phyloP scores from a whole-genome alignment of 2,888 invertebrate genomes.

The Drosophila imparisetae region DNA sequence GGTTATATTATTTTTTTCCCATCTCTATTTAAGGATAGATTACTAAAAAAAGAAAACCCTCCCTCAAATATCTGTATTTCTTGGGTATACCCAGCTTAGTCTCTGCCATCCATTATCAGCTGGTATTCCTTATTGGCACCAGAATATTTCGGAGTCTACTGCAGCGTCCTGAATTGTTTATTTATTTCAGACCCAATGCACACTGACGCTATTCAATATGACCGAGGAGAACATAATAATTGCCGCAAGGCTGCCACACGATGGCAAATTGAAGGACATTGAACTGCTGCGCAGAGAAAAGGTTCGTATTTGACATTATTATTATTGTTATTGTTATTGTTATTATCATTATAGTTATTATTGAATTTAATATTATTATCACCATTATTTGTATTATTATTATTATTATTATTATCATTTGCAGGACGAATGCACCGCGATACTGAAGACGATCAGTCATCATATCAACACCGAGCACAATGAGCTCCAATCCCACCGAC shows the following conservation, averaged over 20 bases:
- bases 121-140: neutral
- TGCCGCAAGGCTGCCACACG: slow-evolving; percentile 90
- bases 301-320: slow-evolving; percentile 85
- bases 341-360: neutral
- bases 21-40: neutral
- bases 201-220: slow-evolving; percentile 92
- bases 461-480: slow-evolving; percentile 94
- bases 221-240: slow-evolving; percentile 95
- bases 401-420: slow-evolving; percentile 72
- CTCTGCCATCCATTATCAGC: no score
- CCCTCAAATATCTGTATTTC: no score
- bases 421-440: slow-evolving; percentile 93
- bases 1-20: neutral
- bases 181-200: slow-evolving; percentile 91
- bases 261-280: slow-evolving; percentile 88
- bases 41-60: no score
- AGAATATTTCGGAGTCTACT: neutral
- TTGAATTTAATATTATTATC: slow-evolving; percentile 25
- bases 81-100: no score
- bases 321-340: neutral
- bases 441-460: slow-evolving; percentile 92
- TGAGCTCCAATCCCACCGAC: slow-evolving; percentile 93
- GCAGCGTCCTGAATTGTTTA: neutral
- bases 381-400: neutral
- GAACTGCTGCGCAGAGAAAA: slow-evolving; percentile 90